Conservation (phyloP, 2,113 vertebrate genomes). For the Burhinus bistriatus region DNA sequence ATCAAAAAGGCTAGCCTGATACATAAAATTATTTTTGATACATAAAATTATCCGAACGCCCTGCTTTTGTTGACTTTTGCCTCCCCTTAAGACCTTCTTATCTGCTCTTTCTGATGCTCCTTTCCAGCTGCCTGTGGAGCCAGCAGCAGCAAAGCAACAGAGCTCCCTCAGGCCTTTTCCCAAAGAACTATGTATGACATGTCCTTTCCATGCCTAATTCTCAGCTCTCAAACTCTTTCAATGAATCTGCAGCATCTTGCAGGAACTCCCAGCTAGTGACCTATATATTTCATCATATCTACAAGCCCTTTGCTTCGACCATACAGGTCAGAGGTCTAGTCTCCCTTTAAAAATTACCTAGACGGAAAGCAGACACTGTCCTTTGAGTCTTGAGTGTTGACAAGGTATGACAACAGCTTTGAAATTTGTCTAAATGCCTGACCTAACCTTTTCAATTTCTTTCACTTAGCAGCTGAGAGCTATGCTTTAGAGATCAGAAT, state of each 20-base stretch:
- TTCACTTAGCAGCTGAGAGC: background rate
- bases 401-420: background rate
- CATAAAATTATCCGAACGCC: background rate
- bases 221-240: background rate
- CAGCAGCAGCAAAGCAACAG: background rate
- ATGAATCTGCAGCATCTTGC: background rate
- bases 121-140: background rate
- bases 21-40: background rate
- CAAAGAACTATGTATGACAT: background rate
- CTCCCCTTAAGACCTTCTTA: background rate
- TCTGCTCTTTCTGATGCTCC: background rate
- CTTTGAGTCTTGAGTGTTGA: background rate
- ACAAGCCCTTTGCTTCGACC: background rate
- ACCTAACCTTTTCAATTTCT: background rate
- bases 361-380: background rate
- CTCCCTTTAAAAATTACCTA: background rate
- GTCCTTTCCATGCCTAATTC: background rate
- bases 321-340: background rate
- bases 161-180: background rate
- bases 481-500: background rate
- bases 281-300: background rate
- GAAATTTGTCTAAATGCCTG: background rate
- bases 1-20: background rate
- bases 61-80: background rate
- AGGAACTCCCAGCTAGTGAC: background rate